Evolutionary conservation across 2,797 vertebrate genomes (phyloP).

Genomic region (Hemitrygon akajei): DNA sequence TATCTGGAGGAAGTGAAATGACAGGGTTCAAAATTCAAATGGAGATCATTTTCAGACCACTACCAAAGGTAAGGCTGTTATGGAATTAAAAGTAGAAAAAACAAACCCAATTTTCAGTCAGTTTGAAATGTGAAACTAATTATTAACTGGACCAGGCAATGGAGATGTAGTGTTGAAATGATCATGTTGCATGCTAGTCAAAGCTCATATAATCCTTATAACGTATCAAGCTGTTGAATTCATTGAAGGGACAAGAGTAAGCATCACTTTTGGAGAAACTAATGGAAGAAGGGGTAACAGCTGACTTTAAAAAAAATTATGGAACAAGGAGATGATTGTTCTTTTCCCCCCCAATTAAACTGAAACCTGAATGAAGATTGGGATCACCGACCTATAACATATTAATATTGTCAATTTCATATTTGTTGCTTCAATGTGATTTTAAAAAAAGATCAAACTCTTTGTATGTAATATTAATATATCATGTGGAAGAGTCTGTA

Average conservation of each 20-base stretch:
- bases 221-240: background rate
- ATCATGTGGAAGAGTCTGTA: background rate
- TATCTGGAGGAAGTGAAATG: too few species aligned
- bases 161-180: background rate
- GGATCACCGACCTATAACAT: background rate
- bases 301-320: background rate
- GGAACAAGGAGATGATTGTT: background rate
- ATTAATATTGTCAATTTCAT: background rate
- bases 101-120: background rate
- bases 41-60: background rate
- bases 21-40: background rate
- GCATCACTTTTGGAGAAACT: background rate
- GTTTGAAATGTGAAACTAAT: background rate
- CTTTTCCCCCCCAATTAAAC: background rate
- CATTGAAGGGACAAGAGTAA: background rate
- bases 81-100: background rate
- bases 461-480: background rate
- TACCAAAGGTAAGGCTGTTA: background rate
- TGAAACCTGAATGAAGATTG: background rate
- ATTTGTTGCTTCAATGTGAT: background rate
- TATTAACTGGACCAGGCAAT: background rate
- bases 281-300: background rate
- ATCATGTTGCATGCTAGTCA: background rate
- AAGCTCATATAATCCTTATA: background rate
- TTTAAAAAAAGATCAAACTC: background rate